Evolutionary conservation across 2,888 invertebrate species (phyloP), one percentile per base, ranked within the genome.

Genomic region (Cyclophora punctaria): DNA sequence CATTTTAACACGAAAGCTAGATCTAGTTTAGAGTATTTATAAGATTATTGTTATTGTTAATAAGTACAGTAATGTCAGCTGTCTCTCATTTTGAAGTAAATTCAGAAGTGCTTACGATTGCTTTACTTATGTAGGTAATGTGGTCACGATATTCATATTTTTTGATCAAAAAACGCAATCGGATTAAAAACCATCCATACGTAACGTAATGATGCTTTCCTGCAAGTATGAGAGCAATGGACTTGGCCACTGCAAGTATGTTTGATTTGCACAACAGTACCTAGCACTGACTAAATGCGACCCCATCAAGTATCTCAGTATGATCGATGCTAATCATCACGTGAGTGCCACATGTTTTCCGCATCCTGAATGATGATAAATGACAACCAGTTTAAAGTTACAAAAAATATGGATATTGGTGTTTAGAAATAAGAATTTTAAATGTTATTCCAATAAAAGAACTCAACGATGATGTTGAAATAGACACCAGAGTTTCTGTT

Each of bases 321-420:
- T 60, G 65, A 64, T 64, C 60, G 65, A 60, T 57, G 56, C 55
- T 55, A 53, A 59, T 60, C 60, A 69, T 63, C 71, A 64, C 61
- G 46, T 57, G 63, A 67, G 67, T 67, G 67, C 67, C 66, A 67
- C 69, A 45, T 59, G 66, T 66, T 69, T 63, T 71, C 52, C 61
- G 64, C 66, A 67, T 67, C 59, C 65, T 59, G 59, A 56, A 56
- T 54, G 52, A 65, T 67, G 62, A 79, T 87, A 87, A 87, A 87
- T 87, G 87, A 85, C 87, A 87, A 69, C 87, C 87, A 78, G 71
- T 34, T 20, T 71, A 67, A 73, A 69, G 67, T 66, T 67, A 66
- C 78, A 80, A 86, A 84, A 87, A 88, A 86, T 88, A 87, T 87
- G 87, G 85, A 87, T 87, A 85, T 86, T 85, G 77, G 73, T 80